Base-by-base conservation (phyloP, 1,140 invertebrate species). In the Saccostrea cuccullata region DNA sequence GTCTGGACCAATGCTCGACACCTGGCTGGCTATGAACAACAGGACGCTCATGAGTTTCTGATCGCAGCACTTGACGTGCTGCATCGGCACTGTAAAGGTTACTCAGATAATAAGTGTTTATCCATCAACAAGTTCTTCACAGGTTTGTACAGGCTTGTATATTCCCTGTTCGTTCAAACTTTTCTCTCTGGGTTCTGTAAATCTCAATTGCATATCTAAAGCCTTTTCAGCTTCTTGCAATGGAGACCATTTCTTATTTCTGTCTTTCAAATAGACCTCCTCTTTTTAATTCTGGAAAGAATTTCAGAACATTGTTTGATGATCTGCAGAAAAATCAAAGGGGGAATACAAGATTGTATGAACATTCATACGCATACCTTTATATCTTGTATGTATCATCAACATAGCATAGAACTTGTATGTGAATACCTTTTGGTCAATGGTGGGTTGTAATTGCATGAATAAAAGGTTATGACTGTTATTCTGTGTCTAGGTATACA, bases 41-140 rank as follows among this genome's bases (percentile, higher is more conserved):
- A 99, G 95, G 99, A 99, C 95, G 98, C 99, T 86, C 99, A 99
- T 94, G 99, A 99, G 96, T 99, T 99, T 95, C 99, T 99, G 92
- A 99, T 99, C 84, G 98, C 98, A 23, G 98, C 98, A 2, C 95
- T 99, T 36, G 97, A 99, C 94, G 97, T 99, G 9, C 95, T 99
- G 40, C 98, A 99, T 95, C 96, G 97, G 94, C 98, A 98, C 93
- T 95, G 96, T 93, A 94, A 95, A 96, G 94, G 94, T 95, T 90
- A 91, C 86, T 82, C 86, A 23, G 82, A 82, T 89, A 84, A 89
- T 89, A 84, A 87, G 67, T 89, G 89, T 36, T 88, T 90, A 88
- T 87, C 89, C 60, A 83, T 83, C 82, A 87, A 87, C 86, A 83
- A 84, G 30, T 87, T 88, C 85, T 84, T 84, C 85, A 86, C 86